These are phyloP conservation scores for Colinus virginianus DNA, from an alignment of 2,113 vertebrate genomes.

Conservation along the genomic window DNA sequence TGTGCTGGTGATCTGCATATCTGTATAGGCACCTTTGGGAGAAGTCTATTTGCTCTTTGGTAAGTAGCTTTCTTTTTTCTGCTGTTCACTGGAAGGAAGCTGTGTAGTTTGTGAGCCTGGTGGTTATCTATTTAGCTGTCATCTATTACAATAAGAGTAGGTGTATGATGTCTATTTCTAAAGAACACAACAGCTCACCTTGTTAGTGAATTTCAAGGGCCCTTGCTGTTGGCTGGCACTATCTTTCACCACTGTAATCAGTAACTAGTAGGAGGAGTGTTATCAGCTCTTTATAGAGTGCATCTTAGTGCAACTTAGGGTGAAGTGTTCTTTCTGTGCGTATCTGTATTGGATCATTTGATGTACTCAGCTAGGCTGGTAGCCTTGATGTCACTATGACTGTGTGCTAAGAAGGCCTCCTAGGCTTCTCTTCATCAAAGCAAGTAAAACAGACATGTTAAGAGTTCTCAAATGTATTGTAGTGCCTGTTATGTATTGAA, in stretches of 20 bases:
- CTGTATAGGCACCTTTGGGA: neutral
- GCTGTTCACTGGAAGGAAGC: neutral
- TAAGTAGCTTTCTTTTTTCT: neutral
- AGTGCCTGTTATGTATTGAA: neutral
- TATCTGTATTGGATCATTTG: neutral
- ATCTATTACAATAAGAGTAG: neutral
- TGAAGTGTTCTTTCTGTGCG: neutral
- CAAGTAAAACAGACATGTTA: neutral
- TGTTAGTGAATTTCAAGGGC: neutral
- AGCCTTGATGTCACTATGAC: neutral
- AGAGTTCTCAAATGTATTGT: neutral
- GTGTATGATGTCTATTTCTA: neutral
- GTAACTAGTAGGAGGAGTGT: neutral
- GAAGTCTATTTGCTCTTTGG: neutral
- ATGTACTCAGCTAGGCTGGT: neutral
- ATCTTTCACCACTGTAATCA: neutral
- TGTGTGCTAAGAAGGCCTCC: neutral
- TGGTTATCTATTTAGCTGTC: neutral
- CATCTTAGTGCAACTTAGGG: neutral
- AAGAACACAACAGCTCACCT: neutral
- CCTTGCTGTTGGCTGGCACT: neutral
- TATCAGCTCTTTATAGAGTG: neutral
- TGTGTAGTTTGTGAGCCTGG: neutral
- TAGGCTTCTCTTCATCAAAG: neutral
- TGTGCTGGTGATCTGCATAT: neutral